Evolutionary conservation across 2,113 vertebrate species (phyloP).

Genomic region (Dryoscopus gambensis): DNA sequence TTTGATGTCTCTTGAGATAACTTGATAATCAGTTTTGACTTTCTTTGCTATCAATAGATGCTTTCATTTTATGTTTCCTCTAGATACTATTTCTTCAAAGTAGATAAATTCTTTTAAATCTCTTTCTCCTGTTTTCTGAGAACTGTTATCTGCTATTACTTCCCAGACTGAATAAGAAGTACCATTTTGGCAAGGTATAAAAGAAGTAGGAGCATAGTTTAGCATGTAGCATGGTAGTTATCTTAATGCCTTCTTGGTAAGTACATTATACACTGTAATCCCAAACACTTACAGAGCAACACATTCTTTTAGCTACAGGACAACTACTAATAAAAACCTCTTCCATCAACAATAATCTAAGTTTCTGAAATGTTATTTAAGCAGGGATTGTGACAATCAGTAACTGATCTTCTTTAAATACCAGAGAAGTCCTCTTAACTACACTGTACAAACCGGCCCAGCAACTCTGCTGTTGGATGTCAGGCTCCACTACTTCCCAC

Average conservation of each 20-base stretch:
- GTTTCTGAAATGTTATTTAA: not conserved
- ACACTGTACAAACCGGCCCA: not conserved
- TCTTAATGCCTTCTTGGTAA: not conserved
- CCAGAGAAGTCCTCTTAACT: not conserved
- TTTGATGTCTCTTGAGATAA: not conserved
- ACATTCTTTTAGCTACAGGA: not conserved
- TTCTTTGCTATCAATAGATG: not conserved
- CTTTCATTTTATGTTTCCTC: not conserved
- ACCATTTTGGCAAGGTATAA: not conserved
- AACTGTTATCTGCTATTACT: not conserved
- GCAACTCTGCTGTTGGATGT: not conserved
- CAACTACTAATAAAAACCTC: not conserved
- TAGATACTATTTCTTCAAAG: not conserved
- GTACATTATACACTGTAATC: not conserved
- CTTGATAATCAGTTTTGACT: not conserved
- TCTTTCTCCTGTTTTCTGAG: not conserved
- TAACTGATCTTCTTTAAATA: not conserved
- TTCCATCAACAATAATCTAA: not conserved
- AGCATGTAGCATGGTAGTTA: not conserved
- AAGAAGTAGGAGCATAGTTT: not conserved
- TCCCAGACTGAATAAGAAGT: not conserved
- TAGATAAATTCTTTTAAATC: not conserved
- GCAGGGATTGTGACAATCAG: not conserved
- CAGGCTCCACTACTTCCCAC: not conserved
- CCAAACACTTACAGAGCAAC: not conserved